Base-by-base conservation (phyloP, 92 coral and sea anemone species). In the Palythoa caribaeorum region DNA sequence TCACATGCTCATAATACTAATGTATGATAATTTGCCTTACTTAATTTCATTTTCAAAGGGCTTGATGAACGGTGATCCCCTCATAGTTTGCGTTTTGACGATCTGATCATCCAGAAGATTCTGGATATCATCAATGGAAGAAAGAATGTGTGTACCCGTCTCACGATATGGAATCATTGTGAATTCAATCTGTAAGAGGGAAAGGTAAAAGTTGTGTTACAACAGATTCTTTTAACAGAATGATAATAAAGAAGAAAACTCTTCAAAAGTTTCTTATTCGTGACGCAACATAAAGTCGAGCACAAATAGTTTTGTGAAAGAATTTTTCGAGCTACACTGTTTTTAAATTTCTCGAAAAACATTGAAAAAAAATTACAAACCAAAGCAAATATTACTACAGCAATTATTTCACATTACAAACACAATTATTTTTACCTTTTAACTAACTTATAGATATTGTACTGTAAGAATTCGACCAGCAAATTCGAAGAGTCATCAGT, bases 51-150 rank as follows among this genome's bases (percentile, higher is more conserved):
- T 92, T 85, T 97, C 99, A 80, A 97, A 97, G 71, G 99, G 99
- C 83, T 97, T 97, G 92, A 97, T 97, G 68, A 97, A 97, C 12
- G 99, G 99, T 48, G 99, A 97, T 10, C 99, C 99, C 71, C 99
- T 78, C 99, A 97, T 97, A 21, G 99, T 97, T 73, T 97, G 99
- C 71, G 99, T 97, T 86, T 97, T 97, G 77, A 97, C 99, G 44
- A 97, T 97, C 94, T 97, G 99, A 87, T 97, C 99, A 94, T 97
- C 99, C 84, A 97, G 79, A 79, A 97, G 85, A 0, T 98, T 97
- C 92, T 97, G 99, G 20, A 97, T 97, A 47, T 97, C 99, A 89
- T 97, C 99, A 68, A 97, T 94, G 81, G 99, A 96, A 11, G 99
- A 97, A 71, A 97, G 89, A 71, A 97, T 97, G 83, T 91, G 91